A percentile compares a stretch with the other conserved stretches of the same genome.
phyloP scores from a whole-genome alignment of 2,113 vertebrate genomes.

The Dicentrarchus labrax region DNA sequence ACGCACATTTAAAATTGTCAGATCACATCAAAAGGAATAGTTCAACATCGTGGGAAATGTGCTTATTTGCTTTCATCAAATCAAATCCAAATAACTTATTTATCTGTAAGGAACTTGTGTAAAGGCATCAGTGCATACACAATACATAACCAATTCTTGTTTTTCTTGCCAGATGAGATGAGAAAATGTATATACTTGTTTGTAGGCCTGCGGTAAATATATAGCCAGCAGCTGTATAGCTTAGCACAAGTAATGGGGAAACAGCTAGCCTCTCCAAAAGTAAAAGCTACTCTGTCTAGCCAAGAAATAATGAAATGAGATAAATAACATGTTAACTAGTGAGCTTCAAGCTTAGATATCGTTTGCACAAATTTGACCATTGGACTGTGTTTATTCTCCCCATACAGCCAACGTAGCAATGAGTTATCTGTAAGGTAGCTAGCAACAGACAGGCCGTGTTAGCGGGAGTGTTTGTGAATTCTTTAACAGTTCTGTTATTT shows the following conservation, averaged over 20 bases:
- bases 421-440: neutral
- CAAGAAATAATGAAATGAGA: neutral
- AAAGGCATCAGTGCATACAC: no score
- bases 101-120: no score
- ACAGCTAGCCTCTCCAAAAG: no score
- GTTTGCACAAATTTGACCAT: neutral
- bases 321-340: neutral
- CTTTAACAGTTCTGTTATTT: no score
- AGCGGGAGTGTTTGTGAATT: no score
- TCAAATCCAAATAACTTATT: no score
- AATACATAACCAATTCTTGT: no score
- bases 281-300: neutral
- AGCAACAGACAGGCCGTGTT: neutral
- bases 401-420: neutral
- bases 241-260: no score
- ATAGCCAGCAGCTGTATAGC: no score
- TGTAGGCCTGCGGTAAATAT: no score
- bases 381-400: neutral
- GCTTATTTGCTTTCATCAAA: neutral
- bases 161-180: conserved; percentile 1
- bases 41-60: neutral
- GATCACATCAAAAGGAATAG: conserved; percentile 1
- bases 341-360: no score
- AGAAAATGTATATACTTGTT: neutral
- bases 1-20: neutral